Conservation (phyloP, 2,888 invertebrate species). For the Folsomia candida region DNA sequence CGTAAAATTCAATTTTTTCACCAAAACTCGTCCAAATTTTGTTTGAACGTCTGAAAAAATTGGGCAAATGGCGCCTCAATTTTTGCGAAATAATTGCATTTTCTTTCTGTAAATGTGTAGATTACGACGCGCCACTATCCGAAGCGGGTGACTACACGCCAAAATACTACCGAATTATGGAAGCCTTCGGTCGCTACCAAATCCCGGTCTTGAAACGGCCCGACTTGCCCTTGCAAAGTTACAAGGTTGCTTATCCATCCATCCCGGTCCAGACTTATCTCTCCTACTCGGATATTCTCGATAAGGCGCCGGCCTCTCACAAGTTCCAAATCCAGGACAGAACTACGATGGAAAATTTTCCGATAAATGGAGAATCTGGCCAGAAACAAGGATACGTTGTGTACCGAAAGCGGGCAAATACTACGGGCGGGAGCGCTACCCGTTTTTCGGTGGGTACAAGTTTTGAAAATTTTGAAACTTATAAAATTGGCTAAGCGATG, state of each 20-base stretch:
- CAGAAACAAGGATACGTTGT: conserved; percentile 62
- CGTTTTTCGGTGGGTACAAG: too few relatives aligned
- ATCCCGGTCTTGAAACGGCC: conserved; percentile 50
- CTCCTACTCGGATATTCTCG: conserved; percentile 49
- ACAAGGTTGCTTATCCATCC: conserved; percentile 53
- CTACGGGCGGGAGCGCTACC: too few relatives aligned
- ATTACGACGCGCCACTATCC: conserved; percentile 60
- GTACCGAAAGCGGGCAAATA: conserved; percentile 58
- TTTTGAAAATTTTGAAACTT: too few relatives aligned
- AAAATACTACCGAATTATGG: conserved; percentile 54
- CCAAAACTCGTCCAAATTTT: too few relatives aligned
- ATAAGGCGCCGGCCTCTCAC: conserved; percentile 41
- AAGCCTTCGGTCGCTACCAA: conserved; percentile 50
- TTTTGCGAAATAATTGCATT: too few relatives aligned
- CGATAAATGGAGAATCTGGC: conserved; percentile 54
- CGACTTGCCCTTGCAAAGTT: conserved; percentile 52
- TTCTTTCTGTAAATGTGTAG: too few relatives aligned
- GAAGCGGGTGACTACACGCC: conserved; percentile 60
- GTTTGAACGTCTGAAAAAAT: too few relatives aligned
- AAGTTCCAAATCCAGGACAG: conserved; percentile 29
- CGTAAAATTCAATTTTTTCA: too few relatives aligned
- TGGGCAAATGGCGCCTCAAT: too few relatives aligned
- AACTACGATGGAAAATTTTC: conserved; percentile 52
- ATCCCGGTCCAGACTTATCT: conserved; percentile 49
- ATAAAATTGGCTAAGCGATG: too few relatives aligned